Evolutionary conservation across 1,140 invertebrate species (phyloP).

Genomic region (Panagrolaimus sp.): DNA sequence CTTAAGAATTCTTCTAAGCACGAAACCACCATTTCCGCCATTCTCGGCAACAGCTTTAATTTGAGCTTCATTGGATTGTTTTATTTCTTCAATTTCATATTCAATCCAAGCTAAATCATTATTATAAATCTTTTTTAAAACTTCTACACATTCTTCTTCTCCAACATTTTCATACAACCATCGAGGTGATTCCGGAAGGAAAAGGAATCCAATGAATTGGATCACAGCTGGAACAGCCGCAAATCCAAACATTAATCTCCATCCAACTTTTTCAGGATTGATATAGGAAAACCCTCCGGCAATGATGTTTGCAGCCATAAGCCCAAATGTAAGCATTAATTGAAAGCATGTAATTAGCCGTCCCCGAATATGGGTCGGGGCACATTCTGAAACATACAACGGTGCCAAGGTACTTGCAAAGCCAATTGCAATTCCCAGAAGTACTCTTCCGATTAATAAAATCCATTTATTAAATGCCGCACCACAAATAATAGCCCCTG

Average conservation of each 20-base stretch:
- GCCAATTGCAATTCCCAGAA: constrained; percentile 66
- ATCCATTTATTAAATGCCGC: constrained; percentile 61
- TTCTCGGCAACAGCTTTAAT: constrained; percentile 30
- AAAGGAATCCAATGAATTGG: constrained; percentile 66
- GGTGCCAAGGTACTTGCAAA: constrained; percentile 66
- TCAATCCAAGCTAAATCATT: constrained; percentile 36
- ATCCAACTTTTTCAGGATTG: constrained; percentile 61
- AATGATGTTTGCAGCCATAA: constrained; percentile 64
- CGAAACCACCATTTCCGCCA: constrained; percentile 50
- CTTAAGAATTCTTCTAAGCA: constrained; percentile 61
- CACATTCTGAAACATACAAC: constrained; percentile 66
- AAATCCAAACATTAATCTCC: constrained; percentile 67
- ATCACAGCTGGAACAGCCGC: constrained; percentile 64
- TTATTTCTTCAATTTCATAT: constrained; percentile 42
- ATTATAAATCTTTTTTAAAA: constrained; percentile 49
- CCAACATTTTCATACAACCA: constrained; percentile 63
- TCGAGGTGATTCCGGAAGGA: constrained; percentile 66
- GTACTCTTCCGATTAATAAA: constrained; percentile 64
- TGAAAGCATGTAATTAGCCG: constrained; percentile 64
- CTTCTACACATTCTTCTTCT: constrained; percentile 61
- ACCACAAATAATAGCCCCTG: constrained; percentile 64
- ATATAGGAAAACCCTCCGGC: constrained; percentile 63
- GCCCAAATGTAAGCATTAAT: constrained; percentile 66
- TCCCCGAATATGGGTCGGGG: constrained; percentile 62
- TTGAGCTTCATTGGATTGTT: constrained; percentile 42